Conservation (phyloP, 1,140 invertebrate genomes). For the Amyelois transitella region DNA sequence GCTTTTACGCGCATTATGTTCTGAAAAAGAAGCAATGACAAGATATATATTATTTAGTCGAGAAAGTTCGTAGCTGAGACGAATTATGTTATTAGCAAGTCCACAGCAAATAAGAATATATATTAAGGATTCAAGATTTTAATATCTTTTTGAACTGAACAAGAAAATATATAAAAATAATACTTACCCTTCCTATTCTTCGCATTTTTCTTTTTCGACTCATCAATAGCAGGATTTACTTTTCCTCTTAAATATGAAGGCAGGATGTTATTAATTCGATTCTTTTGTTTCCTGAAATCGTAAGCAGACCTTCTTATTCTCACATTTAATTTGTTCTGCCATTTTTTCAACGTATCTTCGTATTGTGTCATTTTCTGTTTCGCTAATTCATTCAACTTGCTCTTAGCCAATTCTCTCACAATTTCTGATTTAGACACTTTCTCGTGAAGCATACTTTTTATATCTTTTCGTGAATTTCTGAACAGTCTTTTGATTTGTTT, state of each 20-base stretch:
- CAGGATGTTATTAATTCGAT: conserved; percentile 43
- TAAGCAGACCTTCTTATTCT: conserved; percentile 30
- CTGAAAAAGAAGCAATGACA: no score
- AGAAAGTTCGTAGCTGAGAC: no score
- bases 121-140: not conserved
- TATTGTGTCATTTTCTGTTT: conserved; percentile 29
- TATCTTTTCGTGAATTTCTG: conserved; percentile 35
- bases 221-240: conserved; percentile 22
- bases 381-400: conserved; percentile 28
- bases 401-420: conserved; percentile 28
- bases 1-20: no score
- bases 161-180: no score
- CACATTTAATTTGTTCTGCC: conserved; percentile 38
- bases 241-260: conserved; percentile 38
- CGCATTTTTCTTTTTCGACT: conserved; percentile 15
- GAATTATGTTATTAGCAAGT: no score
- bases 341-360: conserved; percentile 33
- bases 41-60: no score
- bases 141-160: not conserved
- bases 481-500: conserved; percentile 39
- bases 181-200: not conserved
- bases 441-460: conserved; percentile 25
- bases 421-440: conserved; percentile 32
- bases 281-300: conserved; percentile 15
- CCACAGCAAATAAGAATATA: no score